Evolutionary conservation across 23 tunicate genomes (phyloP), one percentile per base, ranked within the genome.

Genomic region (Styela plicata): DNA sequence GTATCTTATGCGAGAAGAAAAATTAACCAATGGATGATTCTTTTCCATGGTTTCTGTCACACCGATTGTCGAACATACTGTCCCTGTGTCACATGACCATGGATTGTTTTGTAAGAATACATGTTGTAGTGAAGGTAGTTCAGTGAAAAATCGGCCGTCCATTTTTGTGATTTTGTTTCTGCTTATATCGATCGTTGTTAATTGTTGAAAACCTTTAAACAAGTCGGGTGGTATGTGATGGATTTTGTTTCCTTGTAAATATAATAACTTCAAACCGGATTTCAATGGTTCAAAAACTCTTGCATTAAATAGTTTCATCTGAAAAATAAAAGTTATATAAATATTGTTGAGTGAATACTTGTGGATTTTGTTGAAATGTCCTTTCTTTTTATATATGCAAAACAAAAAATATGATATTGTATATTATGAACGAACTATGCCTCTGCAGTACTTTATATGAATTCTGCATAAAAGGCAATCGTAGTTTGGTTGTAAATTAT

Each of bases 101-200:
- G 79, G 88, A 62, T 93, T 93, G 61, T 85, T 74, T 5, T 64
- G 79, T 28, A 93, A 36, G 33, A 93, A 87, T 31, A 93, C 61
- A 76, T 83, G 83, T 23, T 74, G 26, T 7, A 93, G 44, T 3
- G 22, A 35, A 19, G 69, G 82, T 2, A 83, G 20, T 34, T 68
- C 30, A 1, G 74, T 32, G 7, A 93, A 36, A 37, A 76, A 78
- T 29, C 73, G 16, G 19, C 86, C 82, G 33, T 88, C 98, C 24
- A 93, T 22, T 33, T 44, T 80, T 35, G 71, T 67, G 74, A 93
- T 37, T 68, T 52, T 34, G 74, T 93, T 93, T 24, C 52, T 52
- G 70, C 93, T 88, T 13, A 93, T 65, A 69, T 93, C 98, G 21
- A 93, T 73, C 2, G 98, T 88, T 36, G 65, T 86, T 2, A 93